Evolutionary conservation across 1,140 invertebrate species (phyloP).

Genomic region (Physella acuta): DNA sequence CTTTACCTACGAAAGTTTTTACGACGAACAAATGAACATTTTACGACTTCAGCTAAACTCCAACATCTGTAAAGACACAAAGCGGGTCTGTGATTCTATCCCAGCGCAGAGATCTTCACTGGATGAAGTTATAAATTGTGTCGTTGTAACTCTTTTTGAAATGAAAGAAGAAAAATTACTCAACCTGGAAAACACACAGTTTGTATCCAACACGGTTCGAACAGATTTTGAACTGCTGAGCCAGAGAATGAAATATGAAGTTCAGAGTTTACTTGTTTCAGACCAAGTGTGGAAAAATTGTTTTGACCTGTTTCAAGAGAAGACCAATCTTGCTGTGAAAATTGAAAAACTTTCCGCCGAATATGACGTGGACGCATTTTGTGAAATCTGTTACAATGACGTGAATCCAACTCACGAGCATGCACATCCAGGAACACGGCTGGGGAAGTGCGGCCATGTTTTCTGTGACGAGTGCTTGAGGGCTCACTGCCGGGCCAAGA

Average conservation of each 20-base stretch:
- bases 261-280: not conserved
- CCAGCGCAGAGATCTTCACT: not conserved
- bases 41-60: constrained; percentile 6
- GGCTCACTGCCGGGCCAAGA: constrained; percentile 28
- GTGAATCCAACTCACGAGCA: constrained; percentile 19
- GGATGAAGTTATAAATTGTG: constrained; percentile 2
- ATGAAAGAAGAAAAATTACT: constrained; percentile 8
- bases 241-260: not conserved
- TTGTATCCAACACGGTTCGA: too few species aligned
- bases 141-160: not conserved
- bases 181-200: not conserved
- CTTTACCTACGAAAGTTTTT: constrained; percentile 9
- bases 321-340: not conserved
- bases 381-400: constrained; percentile 35
- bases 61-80: not conserved
- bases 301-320: not conserved
- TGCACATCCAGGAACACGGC: constrained; percentile 25
- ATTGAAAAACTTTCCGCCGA: not conserved
- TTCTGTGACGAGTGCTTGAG: constrained; percentile 46
- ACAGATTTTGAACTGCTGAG: too few species aligned
- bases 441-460: constrained; percentile 39
- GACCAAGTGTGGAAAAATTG: not conserved
- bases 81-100: not conserved
- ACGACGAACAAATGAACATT: not conserved
- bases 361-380: constrained; percentile 8